Base-by-base conservation (phyloP, 2,113 vertebrate genomes). In the Rhinoptilus africanus region DNA sequence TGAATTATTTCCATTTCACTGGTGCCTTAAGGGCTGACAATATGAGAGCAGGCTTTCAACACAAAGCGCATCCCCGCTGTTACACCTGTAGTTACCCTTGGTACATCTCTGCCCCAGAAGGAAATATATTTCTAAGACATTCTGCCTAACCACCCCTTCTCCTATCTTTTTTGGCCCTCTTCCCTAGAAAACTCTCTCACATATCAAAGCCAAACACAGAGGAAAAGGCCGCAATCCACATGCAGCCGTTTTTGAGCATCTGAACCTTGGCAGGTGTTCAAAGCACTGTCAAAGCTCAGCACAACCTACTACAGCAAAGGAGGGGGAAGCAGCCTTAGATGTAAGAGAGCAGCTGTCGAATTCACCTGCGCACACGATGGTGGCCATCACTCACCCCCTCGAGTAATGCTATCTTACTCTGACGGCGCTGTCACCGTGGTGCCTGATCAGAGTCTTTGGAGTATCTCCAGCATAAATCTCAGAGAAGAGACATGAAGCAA, bases 401-500 rank as follows among this genome's bases (percentile, higher is more conserved):
- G 35, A 13, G 15, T 5, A 67, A 63, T 27, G 7, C 22, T 28
- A n/a, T 6, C 43, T 18, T 34, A 47, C 6, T 30, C 14, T 3
- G 5, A 51, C 26, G 23, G 69, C 0, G 1, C 34, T 35, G 34
- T 50, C 39, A 57, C 67, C 12, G 3, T 18, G 54, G 8, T 87
- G 89, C 94, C 96, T 94, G 97, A 98, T 98, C 98, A 98, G 98
- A 97, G 69, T 56, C 54, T 81, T 68, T 78, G 81, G 74, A 93
- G 32, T 76, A 94, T 97, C 98, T 98, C 96, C 98, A 98, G 59
- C 59, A 53, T 17, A 76, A 67, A 71, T 82, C 81, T 98, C 98
- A 98, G 97, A 98, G 98, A 98, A 98, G 97, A 98, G 98, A 98
- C 98, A 98, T 97, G 98, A 98, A 96, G 30, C 68, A 68, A 57